Percentiles rank a stretch among this genome's conserved stretches.
Evolutionary conservation across 2,888 invertebrate genomes (phyloP).

Genomic region (Galerucella nymphaeae): DNA sequence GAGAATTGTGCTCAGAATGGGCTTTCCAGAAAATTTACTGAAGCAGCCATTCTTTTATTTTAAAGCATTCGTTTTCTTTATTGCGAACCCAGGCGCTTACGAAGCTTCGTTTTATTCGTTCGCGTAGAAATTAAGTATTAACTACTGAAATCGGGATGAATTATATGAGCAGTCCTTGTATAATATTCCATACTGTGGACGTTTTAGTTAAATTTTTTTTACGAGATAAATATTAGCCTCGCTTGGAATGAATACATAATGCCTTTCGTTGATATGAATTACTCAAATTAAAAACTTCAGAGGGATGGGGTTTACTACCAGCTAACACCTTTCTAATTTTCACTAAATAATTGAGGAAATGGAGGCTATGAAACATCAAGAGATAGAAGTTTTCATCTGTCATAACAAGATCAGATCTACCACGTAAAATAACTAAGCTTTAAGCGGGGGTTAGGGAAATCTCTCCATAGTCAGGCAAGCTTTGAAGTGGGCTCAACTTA

Average conservation of each 20-base stretch:
- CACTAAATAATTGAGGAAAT: too few species aligned
- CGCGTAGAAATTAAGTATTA: slow-evolving; percentile 38
- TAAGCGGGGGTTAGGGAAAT: too few species aligned
- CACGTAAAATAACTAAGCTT: too few species aligned
- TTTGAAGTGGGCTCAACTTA: too few species aligned
- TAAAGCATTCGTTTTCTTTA: slow-evolving; percentile 42
- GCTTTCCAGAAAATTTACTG: slow-evolving; percentile 47
- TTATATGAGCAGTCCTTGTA: slow-evolving; percentile 26
- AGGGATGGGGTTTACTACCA: too few species aligned
- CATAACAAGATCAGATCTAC: too few species aligned
- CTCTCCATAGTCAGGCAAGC: too few species aligned
- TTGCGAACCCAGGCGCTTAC: slow-evolving; percentile 34
- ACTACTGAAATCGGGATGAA: slow-evolving; percentile 32
- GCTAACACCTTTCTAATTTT: too few species aligned
- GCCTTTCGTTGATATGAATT: neutral
- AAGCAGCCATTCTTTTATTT: slow-evolving; percentile 40
- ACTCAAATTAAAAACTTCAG: neutral
- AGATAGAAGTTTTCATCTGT: too few species aligned
- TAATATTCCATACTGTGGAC: slow-evolving; percentile 1
- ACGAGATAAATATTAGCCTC: neutral
- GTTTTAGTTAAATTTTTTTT: neutral
- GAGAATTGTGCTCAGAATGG: slow-evolving; percentile 45
- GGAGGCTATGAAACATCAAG: too few species aligned
- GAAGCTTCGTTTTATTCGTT: slow-evolving; percentile 40
- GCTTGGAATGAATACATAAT: too few species aligned